A percentile compares a stretch with the other conserved stretches of the same genome.
These are phyloP conservation scores for Conchocele bisecta DNA, from an alignment of 2,888 invertebrate species.

Conservation along the genomic window DNA sequence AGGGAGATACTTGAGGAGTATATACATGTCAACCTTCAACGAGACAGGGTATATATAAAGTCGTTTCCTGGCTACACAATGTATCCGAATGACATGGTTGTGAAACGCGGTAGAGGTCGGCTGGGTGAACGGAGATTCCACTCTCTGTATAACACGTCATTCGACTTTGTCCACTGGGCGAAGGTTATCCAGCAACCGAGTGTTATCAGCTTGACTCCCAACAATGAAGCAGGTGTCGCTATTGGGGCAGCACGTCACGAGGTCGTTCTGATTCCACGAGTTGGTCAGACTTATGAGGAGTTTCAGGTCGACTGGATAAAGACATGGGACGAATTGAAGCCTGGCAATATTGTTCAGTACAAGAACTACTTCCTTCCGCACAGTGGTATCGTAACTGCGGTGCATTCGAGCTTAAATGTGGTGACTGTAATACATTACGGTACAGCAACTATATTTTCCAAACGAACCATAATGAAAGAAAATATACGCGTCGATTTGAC, in stretches of 20 bases:
- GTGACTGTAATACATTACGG: too few relatives aligned
- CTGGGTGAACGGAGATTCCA: slow-evolving; percentile 26
- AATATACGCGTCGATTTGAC: background rate
- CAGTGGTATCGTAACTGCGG: too few relatives aligned
- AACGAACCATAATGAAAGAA: slow-evolving; percentile 1
- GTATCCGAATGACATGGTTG: slow-evolving; percentile 10
- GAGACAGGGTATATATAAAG: slow-evolving; percentile 7
- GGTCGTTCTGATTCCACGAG: too few relatives aligned
- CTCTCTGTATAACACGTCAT: slow-evolving; percentile 18
- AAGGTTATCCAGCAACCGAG: slow-evolving; percentile 31
- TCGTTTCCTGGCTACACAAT: slow-evolving; percentile 19
- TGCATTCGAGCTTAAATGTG: too few relatives aligned
- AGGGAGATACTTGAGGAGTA: slow-evolving; percentile 25
- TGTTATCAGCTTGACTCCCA: background rate
- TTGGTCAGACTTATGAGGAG: too few relatives aligned
- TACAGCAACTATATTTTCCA: slow-evolving; percentile 4
- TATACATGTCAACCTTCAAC: slow-evolving; percentile 4
- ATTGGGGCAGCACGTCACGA: too few relatives aligned
- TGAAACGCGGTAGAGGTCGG: slow-evolving; percentile 17
- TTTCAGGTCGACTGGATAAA: too few relatives aligned
- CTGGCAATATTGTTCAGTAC: too few relatives aligned
- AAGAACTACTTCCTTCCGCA: too few relatives aligned
- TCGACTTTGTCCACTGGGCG: slow-evolving; percentile 43
- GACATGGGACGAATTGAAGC: too few relatives aligned
- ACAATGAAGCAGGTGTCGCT: too few relatives aligned